Percentiles rank a stretch among this genome's conserved stretches.
Evolutionary conservation across 1,140 invertebrate genomes (phyloP).

Genomic region (Drosophila insularis): DNA sequence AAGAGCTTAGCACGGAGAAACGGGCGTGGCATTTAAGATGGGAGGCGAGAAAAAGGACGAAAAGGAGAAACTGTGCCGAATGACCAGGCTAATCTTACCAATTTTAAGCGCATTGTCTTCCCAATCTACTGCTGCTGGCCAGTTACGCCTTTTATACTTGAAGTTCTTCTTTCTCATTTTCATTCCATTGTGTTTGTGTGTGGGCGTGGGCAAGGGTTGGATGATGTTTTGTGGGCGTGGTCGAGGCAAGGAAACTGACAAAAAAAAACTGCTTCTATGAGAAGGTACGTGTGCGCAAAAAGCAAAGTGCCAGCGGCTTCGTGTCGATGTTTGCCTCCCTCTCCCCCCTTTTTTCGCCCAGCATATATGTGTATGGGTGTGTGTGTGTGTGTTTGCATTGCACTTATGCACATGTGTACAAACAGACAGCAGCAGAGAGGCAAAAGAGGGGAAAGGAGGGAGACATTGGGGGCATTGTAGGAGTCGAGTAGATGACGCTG

Average conservation of each 20-base stretch:
- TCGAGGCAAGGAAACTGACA: conserved; percentile 39
- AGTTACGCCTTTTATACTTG: conserved; percentile 51
- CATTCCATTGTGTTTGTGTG: conserved; percentile 9
- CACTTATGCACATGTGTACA: conserved; percentile 77
- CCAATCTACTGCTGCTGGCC: conserved; percentile 35
- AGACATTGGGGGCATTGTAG: conserved; percentile 21
- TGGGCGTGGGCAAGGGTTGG: conserved; percentile 19
- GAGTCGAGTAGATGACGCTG: conserved; percentile 76
- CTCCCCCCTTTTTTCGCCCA: too few relatives aligned
- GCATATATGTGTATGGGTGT: conserved; percentile 16
- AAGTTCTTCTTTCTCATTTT: background rate
- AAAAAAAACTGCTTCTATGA: conserved; percentile 36
- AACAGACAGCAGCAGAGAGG: conserved; percentile 34
- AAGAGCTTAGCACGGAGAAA: conserved; percentile 48
- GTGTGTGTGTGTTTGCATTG: conserved; percentile 59
- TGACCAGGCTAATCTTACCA: conserved; percentile 72
- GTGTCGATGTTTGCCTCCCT: conserved; percentile 34
- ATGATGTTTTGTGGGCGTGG: conserved; percentile 36
- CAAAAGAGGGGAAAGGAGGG: background rate
- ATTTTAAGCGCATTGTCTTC: conserved; percentile 75
- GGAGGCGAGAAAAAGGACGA: background rate
- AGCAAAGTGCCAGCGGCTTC: conserved; percentile 59
- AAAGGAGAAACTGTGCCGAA: conserved; percentile 50
- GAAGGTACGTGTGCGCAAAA: conserved; percentile 48
- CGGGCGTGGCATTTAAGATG: conserved; percentile 23